Percentiles rank a stretch among this genome's conserved stretches.
These are phyloP conservation scores for Rhabdornis inornatus DNA, from an alignment of 2,113 vertebrate genomes.

Conservation along the genomic window DNA sequence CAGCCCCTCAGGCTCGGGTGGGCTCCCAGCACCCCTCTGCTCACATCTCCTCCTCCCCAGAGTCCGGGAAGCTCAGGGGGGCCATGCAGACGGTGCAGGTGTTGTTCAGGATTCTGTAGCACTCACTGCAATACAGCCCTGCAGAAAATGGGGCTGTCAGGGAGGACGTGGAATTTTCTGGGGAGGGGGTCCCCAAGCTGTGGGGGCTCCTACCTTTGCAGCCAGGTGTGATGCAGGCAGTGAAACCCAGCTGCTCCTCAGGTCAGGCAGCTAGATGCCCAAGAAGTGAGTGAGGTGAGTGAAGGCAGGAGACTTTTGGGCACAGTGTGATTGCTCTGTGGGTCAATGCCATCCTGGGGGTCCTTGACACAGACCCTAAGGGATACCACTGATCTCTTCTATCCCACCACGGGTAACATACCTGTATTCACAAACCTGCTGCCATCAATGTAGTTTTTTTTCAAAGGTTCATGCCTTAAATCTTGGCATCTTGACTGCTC, in stretches of 20 bases:
- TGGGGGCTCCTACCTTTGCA: slow-evolving; percentile 73
- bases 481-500: not conserved
- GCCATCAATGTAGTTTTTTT: not conserved
- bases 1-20: not conserved
- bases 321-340: accelerated
- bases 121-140: slow-evolving; percentile 78
- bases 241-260: slow-evolving; percentile 54
- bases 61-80: slow-evolving; percentile 59
- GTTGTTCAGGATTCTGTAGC: slow-evolving; percentile 70
- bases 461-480: not conserved
- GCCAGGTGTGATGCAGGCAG: slow-evolving; percentile 63
- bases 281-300: slow-evolving; percentile 17
- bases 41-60: slow-evolving; percentile 81
- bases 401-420: not conserved
- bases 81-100: slow-evolving; percentile 73
- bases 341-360: not conserved
- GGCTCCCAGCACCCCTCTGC: not conserved
- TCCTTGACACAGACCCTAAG: too few species aligned
- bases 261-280: slow-evolving; percentile 68
- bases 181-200: not conserved
- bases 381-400: not conserved
- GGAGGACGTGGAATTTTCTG: accelerated
- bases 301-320: not conserved
- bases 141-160: accelerated
- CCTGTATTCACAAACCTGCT: not conserved